Conservation (phyloP, 2,888 invertebrate genomes). For the Bruchidius siliquastri region DNA sequence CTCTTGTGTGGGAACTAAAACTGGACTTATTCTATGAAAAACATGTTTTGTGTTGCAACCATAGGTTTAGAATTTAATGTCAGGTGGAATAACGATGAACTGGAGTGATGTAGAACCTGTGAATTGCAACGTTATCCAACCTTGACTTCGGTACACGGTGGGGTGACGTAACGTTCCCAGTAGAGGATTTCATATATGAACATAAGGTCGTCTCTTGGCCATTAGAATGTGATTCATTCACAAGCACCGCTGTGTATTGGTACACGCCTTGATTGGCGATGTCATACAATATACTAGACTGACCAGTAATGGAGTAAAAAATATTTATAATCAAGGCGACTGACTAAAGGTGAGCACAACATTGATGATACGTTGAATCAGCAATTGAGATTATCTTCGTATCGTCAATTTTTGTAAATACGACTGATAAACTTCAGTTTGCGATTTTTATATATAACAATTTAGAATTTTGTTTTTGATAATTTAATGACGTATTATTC, state of each 20-base stretch:
- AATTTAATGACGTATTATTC: no score
- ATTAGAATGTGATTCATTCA: not conserved
- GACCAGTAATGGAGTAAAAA: not conserved
- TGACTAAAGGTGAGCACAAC: not conserved
- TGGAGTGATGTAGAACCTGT: not conserved
- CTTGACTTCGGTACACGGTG: not conserved
- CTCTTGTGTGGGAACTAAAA: no score
- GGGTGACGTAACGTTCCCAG: not conserved
- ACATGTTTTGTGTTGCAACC: no score
- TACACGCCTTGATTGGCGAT: not conserved
- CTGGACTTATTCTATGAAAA: no score
- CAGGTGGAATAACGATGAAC: not conserved
- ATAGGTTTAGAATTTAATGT: not conserved
- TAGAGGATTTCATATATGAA: not conserved
- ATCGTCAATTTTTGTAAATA: no score
- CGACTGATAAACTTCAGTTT: no score
- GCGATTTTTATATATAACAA: no score
- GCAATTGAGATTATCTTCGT: no score
- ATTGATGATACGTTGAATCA: not conserved
- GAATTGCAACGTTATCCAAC: not conserved
- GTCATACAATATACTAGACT: not conserved
- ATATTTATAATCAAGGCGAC: not conserved
- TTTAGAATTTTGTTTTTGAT: no score
- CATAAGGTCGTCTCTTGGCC: not conserved
- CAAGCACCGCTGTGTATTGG: not conserved